A percentile compares a stretch with the other conserved stretches of the same genome.
Conservation (phyloP, 2,113 vertebrate species). For the Podarcis raffonei region DNA sequence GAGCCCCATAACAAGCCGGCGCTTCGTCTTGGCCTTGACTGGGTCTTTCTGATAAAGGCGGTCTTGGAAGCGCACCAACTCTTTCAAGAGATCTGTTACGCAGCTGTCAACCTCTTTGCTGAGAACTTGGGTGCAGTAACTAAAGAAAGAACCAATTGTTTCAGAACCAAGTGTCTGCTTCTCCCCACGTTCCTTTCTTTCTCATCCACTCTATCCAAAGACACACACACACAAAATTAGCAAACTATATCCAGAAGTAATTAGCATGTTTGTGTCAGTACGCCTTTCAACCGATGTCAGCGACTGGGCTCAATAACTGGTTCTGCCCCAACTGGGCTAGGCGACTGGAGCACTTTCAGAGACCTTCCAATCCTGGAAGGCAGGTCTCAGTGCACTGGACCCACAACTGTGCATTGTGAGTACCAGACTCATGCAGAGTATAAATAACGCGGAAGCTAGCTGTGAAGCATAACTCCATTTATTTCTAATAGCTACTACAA, state of each 20-base stretch:
- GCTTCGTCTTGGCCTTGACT: slow-evolving; percentile 93
- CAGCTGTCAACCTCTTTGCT: slow-evolving; percentile 95
- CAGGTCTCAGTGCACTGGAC: too few relatives aligned
- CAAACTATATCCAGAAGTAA: background rate
- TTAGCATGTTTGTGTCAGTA: background rate
- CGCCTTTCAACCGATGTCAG: too few relatives aligned
- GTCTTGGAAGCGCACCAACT: slow-evolving; percentile 96
- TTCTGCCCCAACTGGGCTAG: too few relatives aligned
- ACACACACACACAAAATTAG: background rate
- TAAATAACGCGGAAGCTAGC: too few relatives aligned
- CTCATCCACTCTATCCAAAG: background rate
- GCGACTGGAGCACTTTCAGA: too few relatives aligned
- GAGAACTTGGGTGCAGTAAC: slow-evolving; percentile 96
- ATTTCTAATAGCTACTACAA: too few relatives aligned
- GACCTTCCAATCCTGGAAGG: too few relatives aligned
- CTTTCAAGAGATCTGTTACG: slow-evolving; percentile 88
- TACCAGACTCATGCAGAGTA: too few relatives aligned
- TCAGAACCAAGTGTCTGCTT: background rate
- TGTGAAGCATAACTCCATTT: too few relatives aligned
- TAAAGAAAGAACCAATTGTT: slow-evolving; percentile 59
- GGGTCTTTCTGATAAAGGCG: slow-evolving; percentile 96
- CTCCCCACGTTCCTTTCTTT: background rate
- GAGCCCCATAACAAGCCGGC: slow-evolving; percentile 95
- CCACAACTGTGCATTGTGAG: too few relatives aligned
- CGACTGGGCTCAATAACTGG: too few relatives aligned